Percentiles rank a stretch among this genome's conserved stretches.
Evolutionary conservation across 2,797 vertebrate species (phyloP).

Genomic region (Enteromius mattozi): DNA sequence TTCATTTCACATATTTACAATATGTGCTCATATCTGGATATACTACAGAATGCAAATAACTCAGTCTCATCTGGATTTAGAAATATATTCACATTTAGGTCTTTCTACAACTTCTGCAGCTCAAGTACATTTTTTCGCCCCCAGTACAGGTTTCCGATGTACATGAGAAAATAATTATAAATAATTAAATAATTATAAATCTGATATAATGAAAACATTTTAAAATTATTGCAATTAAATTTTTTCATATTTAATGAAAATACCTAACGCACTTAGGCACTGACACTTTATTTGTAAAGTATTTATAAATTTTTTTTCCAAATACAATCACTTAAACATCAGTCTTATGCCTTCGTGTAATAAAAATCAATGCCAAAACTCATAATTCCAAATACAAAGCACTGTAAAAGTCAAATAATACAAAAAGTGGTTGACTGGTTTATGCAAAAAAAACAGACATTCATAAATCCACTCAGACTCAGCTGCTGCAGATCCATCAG

Average conservation of each 20-base stretch:
- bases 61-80: background rate
- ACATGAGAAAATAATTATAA: no score
- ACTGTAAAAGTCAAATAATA: background rate
- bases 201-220: no score
- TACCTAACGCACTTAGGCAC: no score
- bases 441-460: background rate
- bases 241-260: background rate
- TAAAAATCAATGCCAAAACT: background rate
- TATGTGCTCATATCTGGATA: background rate
- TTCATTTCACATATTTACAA: background rate
- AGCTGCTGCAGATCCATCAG: background rate
- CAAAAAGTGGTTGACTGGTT: background rate
- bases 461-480: background rate
- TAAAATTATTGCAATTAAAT: no score
- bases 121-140: background rate
- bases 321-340: background rate
- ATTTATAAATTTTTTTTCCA: background rate
- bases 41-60: background rate
- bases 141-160: background rate
- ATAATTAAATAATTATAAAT: no score
- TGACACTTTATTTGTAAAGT: constrained; percentile 3
- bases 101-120: background rate
- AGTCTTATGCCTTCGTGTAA: background rate
- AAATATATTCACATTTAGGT: background rate
- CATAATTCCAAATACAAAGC: background rate